Base-by-base conservation (phyloP, 1,140 invertebrate genomes). In the Anastrepha obliqua region DNA sequence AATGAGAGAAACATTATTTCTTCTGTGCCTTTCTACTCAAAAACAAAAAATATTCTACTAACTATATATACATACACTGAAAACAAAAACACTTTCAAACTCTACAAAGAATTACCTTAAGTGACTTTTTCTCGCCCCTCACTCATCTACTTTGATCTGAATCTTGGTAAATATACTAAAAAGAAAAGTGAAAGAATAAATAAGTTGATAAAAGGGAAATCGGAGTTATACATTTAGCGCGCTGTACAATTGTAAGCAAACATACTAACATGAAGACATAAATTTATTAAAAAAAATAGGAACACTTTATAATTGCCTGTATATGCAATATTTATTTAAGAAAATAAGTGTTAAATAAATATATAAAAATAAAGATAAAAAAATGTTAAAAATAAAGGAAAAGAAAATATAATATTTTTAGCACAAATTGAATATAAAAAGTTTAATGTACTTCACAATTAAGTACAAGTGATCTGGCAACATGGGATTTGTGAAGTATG, bases 21-120 rank as follows among this genome's bases (percentile, higher is more conserved):
- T 87, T 87, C 86, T 87, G 86, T 87, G 86, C 86, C 86, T 87
- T 87, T 87, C 65, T 81, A 81, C 47, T 20, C 74, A 81, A 81
- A 74, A 44, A 44, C 42, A 15, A 1, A 74, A 74, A 81, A 55
- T 20, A 78, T 39, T 81, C 44, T 81, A 55, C 47, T 78, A 42
- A 81, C n/a, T 47, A 44, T 11, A 55, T 11, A 11, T 81, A 81
- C 55, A 81, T 81, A 81, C 47, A 78, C 47, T 70, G 67, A 44
- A 15, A 39, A 70, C 42, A 51, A 51, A 29, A 70, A 81, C 74
- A 20, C 47, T 55, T 81, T 81, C 74, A 51, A 81, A 81, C 74
- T 81, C n/a, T 55, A 4, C 74, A 81, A 81, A 81, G 6, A 78
- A 78, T 51, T 81, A 81, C 74, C 74, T 81, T 81, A 81, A 81